Percentiles rank a stretch among this genome's conserved stretches.
These are phyloP conservation scores for Ivindomyrus marchei DNA, from an alignment of 2,113 vertebrate genomes.

Conservation along the genomic window DNA sequence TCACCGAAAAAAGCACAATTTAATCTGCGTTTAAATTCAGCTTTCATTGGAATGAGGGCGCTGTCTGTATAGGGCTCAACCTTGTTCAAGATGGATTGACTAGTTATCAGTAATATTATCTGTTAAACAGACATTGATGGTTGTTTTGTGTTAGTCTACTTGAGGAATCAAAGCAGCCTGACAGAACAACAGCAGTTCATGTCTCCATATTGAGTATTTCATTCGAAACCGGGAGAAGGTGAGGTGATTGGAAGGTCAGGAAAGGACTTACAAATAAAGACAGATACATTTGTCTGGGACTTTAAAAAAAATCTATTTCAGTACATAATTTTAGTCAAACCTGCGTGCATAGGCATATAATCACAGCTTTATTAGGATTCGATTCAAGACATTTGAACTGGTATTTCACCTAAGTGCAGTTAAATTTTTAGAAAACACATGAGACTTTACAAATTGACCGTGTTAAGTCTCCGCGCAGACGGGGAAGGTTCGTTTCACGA, in stretches of 20 bases:
- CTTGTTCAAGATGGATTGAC: background rate
- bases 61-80: background rate
- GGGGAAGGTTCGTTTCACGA: background rate
- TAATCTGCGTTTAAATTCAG: background rate
- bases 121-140: background rate
- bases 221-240: background rate
- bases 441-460: background rate
- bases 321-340: background rate
- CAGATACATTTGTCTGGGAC: background rate
- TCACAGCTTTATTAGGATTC: background rate
- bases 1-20: background rate
- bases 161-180: background rate
- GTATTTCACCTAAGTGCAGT: background rate
- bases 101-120: background rate
- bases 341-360: slow-evolving; percentile 3
- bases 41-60: background rate
- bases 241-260: background rate
- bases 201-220: background rate
- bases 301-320: background rate
- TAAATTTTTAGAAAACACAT: background rate
- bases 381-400: background rate
- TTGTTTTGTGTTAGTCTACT: background rate
- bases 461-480: background rate
- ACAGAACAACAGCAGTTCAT: background rate
- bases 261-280: background rate